phyloP scores from a whole-genome alignment of 2,113 vertebrate species.

The Clupea harengus region DNA sequence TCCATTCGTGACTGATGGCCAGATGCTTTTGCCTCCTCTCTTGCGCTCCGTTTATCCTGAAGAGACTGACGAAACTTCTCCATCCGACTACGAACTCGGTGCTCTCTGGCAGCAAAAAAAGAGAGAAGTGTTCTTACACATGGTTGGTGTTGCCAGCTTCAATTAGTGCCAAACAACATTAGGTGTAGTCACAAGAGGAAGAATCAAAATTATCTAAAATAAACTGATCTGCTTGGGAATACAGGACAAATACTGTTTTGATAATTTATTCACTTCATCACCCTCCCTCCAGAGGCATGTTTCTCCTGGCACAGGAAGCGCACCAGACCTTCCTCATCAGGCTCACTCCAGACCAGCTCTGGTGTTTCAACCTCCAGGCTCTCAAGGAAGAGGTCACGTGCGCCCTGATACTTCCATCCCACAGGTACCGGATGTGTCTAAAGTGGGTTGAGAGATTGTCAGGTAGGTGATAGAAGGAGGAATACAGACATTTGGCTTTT shows the following conservation, averaged over 20 bases:
- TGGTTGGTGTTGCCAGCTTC: not conserved
- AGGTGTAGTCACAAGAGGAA: not conserved
- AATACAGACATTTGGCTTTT: not conserved
- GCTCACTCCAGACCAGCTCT: constrained; percentile 68
- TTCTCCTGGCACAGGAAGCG: constrained; percentile 63
- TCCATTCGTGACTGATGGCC: constrained; percentile 63
- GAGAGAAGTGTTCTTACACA: not conserved
- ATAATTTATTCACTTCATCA: not conserved
- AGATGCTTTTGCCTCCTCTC: constrained; percentile 51
- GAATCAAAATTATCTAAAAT: not conserved
- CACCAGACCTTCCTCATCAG: constrained; percentile 72
- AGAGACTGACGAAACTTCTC: constrained; percentile 59
- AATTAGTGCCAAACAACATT: not conserved
- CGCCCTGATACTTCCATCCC: constrained; percentile 69
- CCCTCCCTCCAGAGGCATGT: too few relatives aligned
- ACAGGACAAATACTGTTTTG: not conserved
- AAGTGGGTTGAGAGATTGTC: not conserved
- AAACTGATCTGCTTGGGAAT: not conserved
- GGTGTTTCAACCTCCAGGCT: constrained; percentile 17
- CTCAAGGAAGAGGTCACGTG: constrained; percentile 71
- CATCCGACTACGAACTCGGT: constrained; percentile 63
- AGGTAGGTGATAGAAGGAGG: not conserved
- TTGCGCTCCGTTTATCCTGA: constrained; percentile 48
- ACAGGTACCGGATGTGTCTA: constrained; percentile 70
- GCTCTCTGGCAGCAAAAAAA: constrained; percentile 53